phyloP scores from a whole-genome alignment of 2,113 vertebrate species.

The Pantherophis guttatus region DNA sequence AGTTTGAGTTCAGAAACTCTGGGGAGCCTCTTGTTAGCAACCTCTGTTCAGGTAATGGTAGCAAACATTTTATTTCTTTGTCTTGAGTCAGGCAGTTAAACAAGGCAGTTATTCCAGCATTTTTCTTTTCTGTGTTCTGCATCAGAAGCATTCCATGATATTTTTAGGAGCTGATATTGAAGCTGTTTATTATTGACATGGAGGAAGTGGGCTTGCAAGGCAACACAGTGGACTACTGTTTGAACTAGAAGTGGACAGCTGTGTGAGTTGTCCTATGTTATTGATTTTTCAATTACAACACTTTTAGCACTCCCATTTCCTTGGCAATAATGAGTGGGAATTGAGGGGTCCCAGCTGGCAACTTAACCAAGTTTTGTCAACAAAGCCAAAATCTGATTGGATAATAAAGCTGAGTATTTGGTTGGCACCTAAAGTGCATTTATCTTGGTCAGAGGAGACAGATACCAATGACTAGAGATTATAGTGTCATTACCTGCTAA shows the following conservation, averaged over 20 bases:
- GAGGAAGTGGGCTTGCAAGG: not conserved
- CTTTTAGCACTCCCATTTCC: conserved; percentile 14
- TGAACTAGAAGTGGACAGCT: conserved; percentile 5
- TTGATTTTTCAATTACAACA: not conserved
- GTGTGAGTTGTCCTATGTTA: conserved; percentile 4
- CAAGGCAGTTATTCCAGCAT: conserved; percentile 28
- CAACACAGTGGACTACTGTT: not conserved
- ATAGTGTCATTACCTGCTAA: conserved; percentile 13
- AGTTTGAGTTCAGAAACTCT: not conserved
- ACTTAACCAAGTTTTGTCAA: conserved; percentile 21
- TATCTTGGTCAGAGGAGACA: conserved; percentile 16
- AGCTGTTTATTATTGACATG: conserved; percentile 17
- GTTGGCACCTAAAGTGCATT: not conserved
- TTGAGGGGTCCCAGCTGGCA: not conserved
- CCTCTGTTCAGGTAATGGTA: conserved; percentile 15
- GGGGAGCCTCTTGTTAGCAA: not conserved
- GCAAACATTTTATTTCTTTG: conserved; percentile 35
- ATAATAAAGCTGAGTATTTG: conserved; percentile 11
- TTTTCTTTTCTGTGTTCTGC: not conserved
- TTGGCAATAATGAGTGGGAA: conserved; percentile 27
- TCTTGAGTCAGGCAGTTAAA: conserved; percentile 44
- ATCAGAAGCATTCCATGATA: conserved; percentile 32
- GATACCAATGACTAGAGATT: conserved; percentile 5
- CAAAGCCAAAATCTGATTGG: conserved; percentile 31
- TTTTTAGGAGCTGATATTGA: conserved; percentile 7